Conservation (phyloP, 2,113 vertebrate species). For the Vicugna pacos region DNA sequence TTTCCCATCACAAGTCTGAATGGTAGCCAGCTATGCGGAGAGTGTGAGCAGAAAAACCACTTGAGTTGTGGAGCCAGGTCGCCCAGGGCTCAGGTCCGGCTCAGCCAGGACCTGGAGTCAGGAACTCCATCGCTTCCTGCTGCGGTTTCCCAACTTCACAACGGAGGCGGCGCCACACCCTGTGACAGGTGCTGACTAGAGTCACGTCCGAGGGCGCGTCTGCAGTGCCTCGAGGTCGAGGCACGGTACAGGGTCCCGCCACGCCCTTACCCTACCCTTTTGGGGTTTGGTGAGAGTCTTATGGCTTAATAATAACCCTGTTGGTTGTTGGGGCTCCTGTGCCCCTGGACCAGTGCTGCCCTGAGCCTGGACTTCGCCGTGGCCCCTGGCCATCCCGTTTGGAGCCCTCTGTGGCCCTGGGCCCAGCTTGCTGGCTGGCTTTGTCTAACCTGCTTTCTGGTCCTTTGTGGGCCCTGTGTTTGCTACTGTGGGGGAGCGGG, state of each 20-base stretch:
- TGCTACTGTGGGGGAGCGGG: fast-evolving
- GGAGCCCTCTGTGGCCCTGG: neutral
- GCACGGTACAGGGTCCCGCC: neutral
- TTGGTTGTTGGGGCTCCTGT: fast-evolving
- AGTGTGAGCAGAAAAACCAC: neutral
- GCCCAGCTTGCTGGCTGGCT: neutral
- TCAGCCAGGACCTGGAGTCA: neutral
- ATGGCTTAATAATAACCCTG: neutral
- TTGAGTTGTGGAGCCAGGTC: neutral
- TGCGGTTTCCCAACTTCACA: neutral
- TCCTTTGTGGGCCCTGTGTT: neutral
- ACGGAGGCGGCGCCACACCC: fast-evolving
- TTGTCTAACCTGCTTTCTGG: constrained; percentile 68
- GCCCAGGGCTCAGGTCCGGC: neutral
- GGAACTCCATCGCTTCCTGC: neutral
- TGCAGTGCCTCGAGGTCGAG: fast-evolving
- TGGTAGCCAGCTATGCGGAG: neutral
- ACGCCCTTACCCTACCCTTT: fast-evolving
- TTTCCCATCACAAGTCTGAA: fast-evolving
- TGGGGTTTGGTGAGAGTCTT: neutral
- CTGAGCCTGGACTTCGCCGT: neutral
- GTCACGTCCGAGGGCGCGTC: fast-evolving
- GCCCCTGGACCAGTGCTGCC: neutral
- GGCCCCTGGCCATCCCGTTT: fast-evolving
- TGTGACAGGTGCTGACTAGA: fast-evolving